These are phyloP conservation scores for Herpetotheres cachinnans DNA, from an alignment of 2,113 vertebrate species.

Conservation along the genomic window DNA sequence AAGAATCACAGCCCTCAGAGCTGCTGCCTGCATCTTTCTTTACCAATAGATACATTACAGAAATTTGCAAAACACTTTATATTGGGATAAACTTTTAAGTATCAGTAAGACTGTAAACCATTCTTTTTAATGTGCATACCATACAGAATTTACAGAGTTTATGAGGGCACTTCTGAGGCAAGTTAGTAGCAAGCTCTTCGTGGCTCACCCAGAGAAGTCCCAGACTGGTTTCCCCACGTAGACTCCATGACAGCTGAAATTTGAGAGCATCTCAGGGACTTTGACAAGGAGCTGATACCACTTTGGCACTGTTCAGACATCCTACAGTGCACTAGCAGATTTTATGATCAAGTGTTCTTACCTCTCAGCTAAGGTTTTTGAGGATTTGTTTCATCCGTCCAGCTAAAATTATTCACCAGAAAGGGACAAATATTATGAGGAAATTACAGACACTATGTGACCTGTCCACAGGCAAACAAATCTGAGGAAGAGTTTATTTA, in stretches of 20 bases:
- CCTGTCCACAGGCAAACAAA: neutral
- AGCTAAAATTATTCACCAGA: neutral
- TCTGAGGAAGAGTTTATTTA: slow-evolving; percentile 27
- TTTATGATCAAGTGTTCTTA: neutral
- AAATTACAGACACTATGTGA: neutral
- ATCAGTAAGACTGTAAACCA: neutral
- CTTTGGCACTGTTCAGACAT: neutral
- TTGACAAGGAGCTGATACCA: neutral
- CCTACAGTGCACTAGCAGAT: neutral
- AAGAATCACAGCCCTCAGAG: neutral
- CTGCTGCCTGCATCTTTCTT: neutral
- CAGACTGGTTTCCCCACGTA: neutral
- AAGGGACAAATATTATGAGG: neutral
- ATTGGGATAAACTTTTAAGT: neutral
- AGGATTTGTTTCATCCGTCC: neutral
- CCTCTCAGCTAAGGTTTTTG: neutral
- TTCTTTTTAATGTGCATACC: neutral
- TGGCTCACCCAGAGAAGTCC: neutral
- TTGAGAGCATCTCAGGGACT: neutral
- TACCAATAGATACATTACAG: neutral
- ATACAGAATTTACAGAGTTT: neutral
- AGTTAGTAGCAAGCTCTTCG: neutral
- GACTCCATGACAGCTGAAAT: neutral
- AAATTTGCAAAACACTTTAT: neutral
- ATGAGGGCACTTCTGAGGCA: neutral